Evolutionary conservation across 2,113 vertebrate species (phyloP).

Genomic region (Xyliphius kryptos): DNA sequence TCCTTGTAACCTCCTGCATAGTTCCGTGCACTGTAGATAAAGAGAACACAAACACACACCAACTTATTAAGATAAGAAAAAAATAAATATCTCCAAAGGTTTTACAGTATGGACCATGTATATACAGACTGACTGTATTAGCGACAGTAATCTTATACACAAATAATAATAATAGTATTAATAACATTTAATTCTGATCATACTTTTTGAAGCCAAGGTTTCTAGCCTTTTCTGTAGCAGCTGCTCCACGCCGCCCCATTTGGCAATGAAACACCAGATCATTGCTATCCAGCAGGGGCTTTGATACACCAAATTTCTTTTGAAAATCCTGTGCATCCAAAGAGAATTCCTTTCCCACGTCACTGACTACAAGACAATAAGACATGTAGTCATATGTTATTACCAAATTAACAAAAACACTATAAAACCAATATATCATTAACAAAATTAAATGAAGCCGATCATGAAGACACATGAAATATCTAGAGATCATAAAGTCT

Average conservation of each 20-base stretch:
- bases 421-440: too few species aligned
- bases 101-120: too few species aligned
- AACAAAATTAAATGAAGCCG: too few species aligned
- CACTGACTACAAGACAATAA: conserved; percentile 61
- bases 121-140: too few species aligned
- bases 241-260: conserved; percentile 57
- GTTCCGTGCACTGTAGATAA: conserved; percentile 64
- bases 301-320: conserved; percentile 58
- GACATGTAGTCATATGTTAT: too few species aligned
- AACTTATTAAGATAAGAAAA: too few species aligned
- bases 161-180: background rate
- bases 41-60: background rate
- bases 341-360: conserved; percentile 58
- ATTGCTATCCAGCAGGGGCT: conserved; percentile 58
- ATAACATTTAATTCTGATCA: background rate
- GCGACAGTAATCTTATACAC: too few species aligned
- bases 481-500: too few species aligned
- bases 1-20: conserved; percentile 67
- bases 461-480: too few species aligned
- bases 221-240: conserved; percentile 57
- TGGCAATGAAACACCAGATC: conserved; percentile 74
- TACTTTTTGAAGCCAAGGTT: conserved; percentile 64
- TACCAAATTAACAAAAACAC: too few species aligned
- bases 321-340: conserved; percentile 63
- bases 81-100: too few species aligned